Evolutionary conservation across 2,113 vertebrate genomes (phyloP), one percentile per base, ranked within the genome.

Genomic region (Boulengeromyrus knoepffleri): DNA sequence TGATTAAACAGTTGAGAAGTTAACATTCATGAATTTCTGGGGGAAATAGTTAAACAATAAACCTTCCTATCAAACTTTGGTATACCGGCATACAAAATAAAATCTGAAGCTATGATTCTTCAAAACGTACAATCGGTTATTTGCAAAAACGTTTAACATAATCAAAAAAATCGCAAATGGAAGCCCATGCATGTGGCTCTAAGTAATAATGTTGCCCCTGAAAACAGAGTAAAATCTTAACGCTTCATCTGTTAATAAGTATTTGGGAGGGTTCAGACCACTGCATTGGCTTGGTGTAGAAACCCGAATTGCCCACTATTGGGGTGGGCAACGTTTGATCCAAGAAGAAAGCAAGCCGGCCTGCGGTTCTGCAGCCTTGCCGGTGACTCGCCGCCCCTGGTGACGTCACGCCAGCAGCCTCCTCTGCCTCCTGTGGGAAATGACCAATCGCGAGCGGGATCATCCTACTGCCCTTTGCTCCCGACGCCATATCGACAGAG

Each of bases 1-100:
- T 90, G 85, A 87, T 89, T 49, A 89, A 85, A 89, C 88, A 90
- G 13, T 80, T 80, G 36, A 42, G 74, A 39, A 80, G 74, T 80
- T 19, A 80, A 80, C 15, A 19, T 42, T 80, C 3, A 24, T 31
- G n/a, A 70, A 70, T 70, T 70, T 80, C 13, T 91, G 56, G 39
- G 90, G 85, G 90, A 66, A 77, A 62, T 62, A 24, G 56, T 56
- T 56, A 56, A 56, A 85, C 31, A 45, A 84, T 17, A 84, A 84
- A 45, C 27, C n/a, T 74, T 36, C 27, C 9, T 36, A 74, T 36
- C 27, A 74, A 12, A 74, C 27, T 74, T n/a, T 27, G 24, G 27
- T 70, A 3, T 13, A 70, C 24, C 66, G 12, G 24, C 27, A 70
- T 12, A n/a, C 27, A 74, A 74, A 74, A 74, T 31, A 70, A 27